These are phyloP conservation scores for Corapipo altera DNA, from an alignment of 2,113 vertebrate species.

Conservation along the genomic window DNA sequence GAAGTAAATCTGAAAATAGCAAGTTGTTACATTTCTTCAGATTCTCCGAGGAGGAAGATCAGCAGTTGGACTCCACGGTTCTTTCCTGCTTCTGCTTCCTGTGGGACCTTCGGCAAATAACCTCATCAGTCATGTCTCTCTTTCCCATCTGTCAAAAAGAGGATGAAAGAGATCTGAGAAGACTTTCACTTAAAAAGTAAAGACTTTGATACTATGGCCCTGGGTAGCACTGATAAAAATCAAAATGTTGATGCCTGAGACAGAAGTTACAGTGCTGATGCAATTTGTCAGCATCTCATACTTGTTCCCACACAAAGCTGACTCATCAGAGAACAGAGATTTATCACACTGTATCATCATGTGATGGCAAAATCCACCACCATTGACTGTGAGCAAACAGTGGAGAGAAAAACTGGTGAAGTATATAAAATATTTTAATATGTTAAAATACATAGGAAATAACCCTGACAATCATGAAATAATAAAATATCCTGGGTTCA, in stretches of 20 bases:
- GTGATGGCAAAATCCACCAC: slow-evolving; percentile 32
- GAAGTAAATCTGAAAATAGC: slow-evolving; percentile 30
- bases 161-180: background rate
- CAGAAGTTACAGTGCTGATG: slow-evolving; percentile 48
- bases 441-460: background rate
- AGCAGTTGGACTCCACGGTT: background rate
- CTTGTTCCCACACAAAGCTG: slow-evolving; percentile 58
- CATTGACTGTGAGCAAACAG: background rate
- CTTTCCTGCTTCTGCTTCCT: slow-evolving; percentile 1
- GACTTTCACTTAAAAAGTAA: background rate
- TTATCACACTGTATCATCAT: background rate
- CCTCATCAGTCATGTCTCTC: background rate
- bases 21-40: background rate
- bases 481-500: background rate
- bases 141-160: background rate
- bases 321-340: slow-evolving; percentile 51
- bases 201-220: background rate
- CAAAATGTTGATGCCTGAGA: slow-evolving; percentile 39
- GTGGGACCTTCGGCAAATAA: background rate
- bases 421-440: background rate
- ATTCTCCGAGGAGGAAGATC: background rate
- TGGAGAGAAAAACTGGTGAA: background rate
- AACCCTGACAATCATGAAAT: background rate
- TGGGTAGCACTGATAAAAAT: background rate
- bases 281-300: slow-evolving; percentile 55